Evolutionary conservation across 1,140 invertebrate genomes (phyloP), one percentile per base, ranked within the genome.

Genomic region (Eriosoma lanigerum): DNA sequence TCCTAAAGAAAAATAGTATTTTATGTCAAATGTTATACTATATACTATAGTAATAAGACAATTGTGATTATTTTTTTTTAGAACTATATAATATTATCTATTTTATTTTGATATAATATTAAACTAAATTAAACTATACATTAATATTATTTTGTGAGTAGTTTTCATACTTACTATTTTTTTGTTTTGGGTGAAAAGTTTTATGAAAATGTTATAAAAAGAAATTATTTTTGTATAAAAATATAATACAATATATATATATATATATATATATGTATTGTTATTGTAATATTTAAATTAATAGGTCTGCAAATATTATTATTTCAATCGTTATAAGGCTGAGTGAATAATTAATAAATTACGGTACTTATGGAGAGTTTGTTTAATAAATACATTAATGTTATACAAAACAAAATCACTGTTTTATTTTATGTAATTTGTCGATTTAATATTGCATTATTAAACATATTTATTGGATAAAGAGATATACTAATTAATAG

Each of bases 41-140:
- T 38, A 38, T 38, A 29, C 17, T 48, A 70, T 50, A 9, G 26
- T 70, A 70, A 70, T 70, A 70, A 70, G 66, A 70, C 46, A 8
- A 70, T 70, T 70, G 66, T 70, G 66, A 70, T 48, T 64, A 50
- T 70, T 70, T 38, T 68, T 66, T 68, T 68, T 68, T 68, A 68
- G 66, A 24, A 26, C 24, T 44, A 46, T 68, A 6, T 24, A 19
- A 29, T 29, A 29, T 52, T 72, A 17, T 52, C 32, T 1, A 29
- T 52, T 44, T 24, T 52, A 17, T 72, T 50, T 70, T 21, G 38
- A 68, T 68, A n/a, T 3, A 13, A 64, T 21, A 38, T 38, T 38
- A 4, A 8, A 4, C 8, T 38, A 38, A 38, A 38, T 38, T 38
- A 38, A 4, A 38, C 32, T 4, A 38, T n/a, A 38, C 3, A 38